Percentiles rank a stretch among this genome's conserved stretches.
phyloP scores from a whole-genome alignment of 1,140 invertebrate species.

The Cotesia typhae region DNA sequence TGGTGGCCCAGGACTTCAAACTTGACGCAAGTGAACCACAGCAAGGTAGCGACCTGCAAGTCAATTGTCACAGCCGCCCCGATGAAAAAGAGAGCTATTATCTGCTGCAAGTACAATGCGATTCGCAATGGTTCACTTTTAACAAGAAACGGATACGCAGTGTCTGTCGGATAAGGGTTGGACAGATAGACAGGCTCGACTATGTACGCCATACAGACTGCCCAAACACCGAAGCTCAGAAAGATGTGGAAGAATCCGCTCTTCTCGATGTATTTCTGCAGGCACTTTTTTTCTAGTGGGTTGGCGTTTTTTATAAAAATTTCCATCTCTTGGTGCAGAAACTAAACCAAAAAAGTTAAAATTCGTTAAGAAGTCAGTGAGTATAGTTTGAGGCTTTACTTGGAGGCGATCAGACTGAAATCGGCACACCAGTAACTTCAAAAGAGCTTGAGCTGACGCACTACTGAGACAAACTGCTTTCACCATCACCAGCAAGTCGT shows the following conservation, averaged over 20 bases:
- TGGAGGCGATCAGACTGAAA: constrained; percentile 33
- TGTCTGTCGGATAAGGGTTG: constrained; percentile 41
- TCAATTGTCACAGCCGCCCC: constrained; percentile 36
- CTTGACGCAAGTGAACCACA: constrained; percentile 40
- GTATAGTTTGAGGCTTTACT: constrained; percentile 23
- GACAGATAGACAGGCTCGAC: constrained; percentile 31
- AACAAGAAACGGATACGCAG: constrained; percentile 45
- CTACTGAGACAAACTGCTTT: constrained; percentile 30
- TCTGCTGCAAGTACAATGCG: constrained; percentile 43
- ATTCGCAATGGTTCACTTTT: constrained; percentile 32
- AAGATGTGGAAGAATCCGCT: constrained; percentile 36
- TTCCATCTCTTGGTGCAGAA: constrained; percentile 43
- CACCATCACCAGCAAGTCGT: constrained; percentile 24
- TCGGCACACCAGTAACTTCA: constrained; percentile 33
- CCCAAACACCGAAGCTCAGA: constrained; percentile 34
- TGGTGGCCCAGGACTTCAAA: constrained; percentile 41
- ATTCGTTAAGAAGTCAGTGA: not conserved
- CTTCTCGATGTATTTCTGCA: constrained; percentile 41
- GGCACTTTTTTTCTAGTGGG: constrained; percentile 28
- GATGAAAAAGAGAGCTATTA: constrained; percentile 37
- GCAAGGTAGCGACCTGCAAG: constrained; percentile 38
- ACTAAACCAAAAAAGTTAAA: constrained; percentile 29
- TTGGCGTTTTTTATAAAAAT: constrained; percentile 32
- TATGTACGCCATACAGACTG: constrained; percentile 30
- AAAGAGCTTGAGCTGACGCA: constrained; percentile 30